phyloP scores from a whole-genome alignment of 2,797 vertebrate genomes.

The Knipowitschia caucasica region DNA sequence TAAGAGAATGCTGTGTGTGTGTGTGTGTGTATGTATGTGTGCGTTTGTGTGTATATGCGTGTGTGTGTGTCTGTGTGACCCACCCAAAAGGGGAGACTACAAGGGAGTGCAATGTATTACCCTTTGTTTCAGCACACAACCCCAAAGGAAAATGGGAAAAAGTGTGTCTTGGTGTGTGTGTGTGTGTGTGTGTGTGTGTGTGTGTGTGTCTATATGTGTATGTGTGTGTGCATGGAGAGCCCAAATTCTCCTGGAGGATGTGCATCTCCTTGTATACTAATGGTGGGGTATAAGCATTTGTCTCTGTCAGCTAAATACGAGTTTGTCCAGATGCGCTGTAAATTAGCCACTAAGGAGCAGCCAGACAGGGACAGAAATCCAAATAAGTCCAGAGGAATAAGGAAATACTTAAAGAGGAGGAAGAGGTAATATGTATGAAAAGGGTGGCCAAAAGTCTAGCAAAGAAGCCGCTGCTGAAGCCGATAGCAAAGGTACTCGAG shows the following conservation, averaged over 20 bases:
- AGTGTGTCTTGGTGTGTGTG: no score
- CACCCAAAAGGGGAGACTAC: conserved; percentile 21
- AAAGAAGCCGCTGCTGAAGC: no score
- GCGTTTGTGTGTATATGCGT: conserved; percentile 24
- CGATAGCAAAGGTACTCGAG: no score
- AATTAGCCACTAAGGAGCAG: conserved; percentile 6
- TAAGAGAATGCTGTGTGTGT: conserved; percentile 38
- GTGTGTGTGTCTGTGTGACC: conserved; percentile 24
- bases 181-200: no score
- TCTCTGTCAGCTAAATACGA: conserved; percentile 10
- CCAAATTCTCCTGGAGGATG: not conserved
- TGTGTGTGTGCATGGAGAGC: no score
- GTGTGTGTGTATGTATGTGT: conserved; percentile 29
- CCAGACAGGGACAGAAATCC: not conserved
- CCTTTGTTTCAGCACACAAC: conserved; percentile 41
- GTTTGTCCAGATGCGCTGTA: conserved; percentile 5
- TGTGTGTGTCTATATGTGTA: no score
- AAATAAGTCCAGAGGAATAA: not conserved
- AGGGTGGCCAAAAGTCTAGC: no score
- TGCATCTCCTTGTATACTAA: conserved; percentile 4
- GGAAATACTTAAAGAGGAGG: no score
- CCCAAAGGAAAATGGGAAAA: conserved; percentile 33
- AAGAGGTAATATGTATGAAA: no score
- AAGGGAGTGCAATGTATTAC: conserved; percentile 46
- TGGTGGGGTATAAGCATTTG: conserved; percentile 3